Base-by-base conservation (phyloP, 2,888 invertebrate species). In the Blastobasis lacticolella region DNA sequence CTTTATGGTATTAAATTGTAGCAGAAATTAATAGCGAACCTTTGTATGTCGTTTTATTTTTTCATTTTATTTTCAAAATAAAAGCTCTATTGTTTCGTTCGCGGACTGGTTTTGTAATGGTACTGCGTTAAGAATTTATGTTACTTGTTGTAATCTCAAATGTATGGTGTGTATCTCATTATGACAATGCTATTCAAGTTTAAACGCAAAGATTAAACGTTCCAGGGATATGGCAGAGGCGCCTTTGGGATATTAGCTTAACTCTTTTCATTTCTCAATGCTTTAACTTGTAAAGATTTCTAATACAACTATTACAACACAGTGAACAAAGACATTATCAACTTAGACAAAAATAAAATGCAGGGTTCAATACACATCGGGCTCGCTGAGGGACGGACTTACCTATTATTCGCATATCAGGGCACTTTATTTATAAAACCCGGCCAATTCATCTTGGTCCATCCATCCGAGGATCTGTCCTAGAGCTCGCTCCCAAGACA, bases 351-450 rank as follows among this genome's bases (percentile, higher is more conserved):
- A 73, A 73, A 75, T 74, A 75, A 75, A 75, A 73, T 70, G 67
- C 62, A 60, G 61, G 60, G 66, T 64, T 54, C 62, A 62, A 69
- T 66, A 66, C 69, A 65, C 64, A 64, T 66, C 65, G 67, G 64
- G 69, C 67, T 64, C 66, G 67, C 67, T 62, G 77, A 75, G 71
- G 61, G 71, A 70, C 73, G 68, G 72, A 78, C 75, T 83, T 83
- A 78, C 78, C 82, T 82, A 83, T 84, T 82, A 86, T 84, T 85
- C 78, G 79, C 81, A 81, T 82, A 83, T 82, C 83, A 79, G 75
- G 70, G 74, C 75, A 77, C 79, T 85, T 85, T 87, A 87, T 83
- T 81, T 83, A 83, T 87, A 83, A 79, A 79, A 64, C 66, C 49
- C 66, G 69, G 52, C 85, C 84, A 85, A 62, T 76, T 64, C 71